Evolutionary conservation across 2,888 invertebrate species (phyloP).

Genomic region (Steinernema hermaphroditum): DNA sequence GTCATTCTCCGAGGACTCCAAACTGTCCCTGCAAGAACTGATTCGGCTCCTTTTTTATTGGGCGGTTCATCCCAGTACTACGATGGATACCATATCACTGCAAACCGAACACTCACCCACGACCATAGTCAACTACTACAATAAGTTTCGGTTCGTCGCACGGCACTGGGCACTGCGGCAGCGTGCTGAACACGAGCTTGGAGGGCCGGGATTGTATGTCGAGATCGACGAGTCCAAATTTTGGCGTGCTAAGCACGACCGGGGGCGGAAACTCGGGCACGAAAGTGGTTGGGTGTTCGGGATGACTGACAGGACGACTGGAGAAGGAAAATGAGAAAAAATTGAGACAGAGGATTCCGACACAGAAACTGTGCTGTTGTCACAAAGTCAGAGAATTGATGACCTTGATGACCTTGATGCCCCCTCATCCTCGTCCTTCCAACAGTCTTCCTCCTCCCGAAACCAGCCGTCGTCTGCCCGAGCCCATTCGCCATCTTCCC

Average conservation of each 20-base stretch:
- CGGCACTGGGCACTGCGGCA: background rate
- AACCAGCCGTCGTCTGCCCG: no score
- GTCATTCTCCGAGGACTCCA: background rate
- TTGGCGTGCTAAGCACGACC: background rate
- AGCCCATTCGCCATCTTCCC: no score
- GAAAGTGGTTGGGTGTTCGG: no score
- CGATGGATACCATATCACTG: background rate
- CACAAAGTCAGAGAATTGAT: no score
- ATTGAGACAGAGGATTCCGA: no score
- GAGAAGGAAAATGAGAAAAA: no score
- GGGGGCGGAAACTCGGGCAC: background rate
- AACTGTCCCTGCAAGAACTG: background rate
- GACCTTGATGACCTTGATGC: no score
- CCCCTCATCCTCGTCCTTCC: no score
- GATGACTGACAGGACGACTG: no score
- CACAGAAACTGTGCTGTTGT: no score
- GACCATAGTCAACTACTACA: background rate
- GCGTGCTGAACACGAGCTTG: background rate
- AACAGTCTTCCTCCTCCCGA: no score
- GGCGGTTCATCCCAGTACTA: background rate
- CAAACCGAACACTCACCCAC: background rate
- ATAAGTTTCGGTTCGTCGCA: background rate
- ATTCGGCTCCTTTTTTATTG: background rate
- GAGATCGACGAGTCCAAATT: background rate
- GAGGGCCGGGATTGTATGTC: background rate